Evolutionary conservation across 1,140 invertebrate species (phyloP).

Genomic region (Octopus bimaculoides): DNA sequence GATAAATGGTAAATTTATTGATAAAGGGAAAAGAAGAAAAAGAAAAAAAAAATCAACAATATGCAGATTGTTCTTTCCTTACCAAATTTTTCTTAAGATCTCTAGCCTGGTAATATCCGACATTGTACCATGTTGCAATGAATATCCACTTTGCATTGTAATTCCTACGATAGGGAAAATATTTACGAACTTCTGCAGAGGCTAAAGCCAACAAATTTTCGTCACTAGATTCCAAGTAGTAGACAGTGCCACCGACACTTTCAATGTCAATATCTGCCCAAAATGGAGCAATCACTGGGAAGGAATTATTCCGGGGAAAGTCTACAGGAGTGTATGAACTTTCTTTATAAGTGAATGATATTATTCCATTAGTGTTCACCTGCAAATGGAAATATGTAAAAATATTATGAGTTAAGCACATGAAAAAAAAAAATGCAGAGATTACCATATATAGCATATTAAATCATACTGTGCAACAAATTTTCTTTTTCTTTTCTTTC

Average conservation of each 20-base stretch:
- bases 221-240: conserved; percentile 28
- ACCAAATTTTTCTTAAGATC: conserved; percentile 27
- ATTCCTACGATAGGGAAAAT: conserved; percentile 25
- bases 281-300: conserved; percentile 34
- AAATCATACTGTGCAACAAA: no score
- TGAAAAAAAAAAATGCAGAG: no score
- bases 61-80: not conserved
- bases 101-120: conserved; percentile 38
- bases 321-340: conserved; percentile 31
- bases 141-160: conserved; percentile 42
- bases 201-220: conserved; percentile 21
- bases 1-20: no score
- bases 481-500: no score
- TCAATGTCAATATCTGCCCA: conserved; percentile 41
- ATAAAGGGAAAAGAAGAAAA: not conserved
- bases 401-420: no score
- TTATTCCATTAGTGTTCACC: conserved; percentile 46
- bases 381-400: conserved; percentile 17
- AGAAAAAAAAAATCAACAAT: not conserved
- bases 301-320: conserved; percentile 30
- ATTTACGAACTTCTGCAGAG: conserved; percentile 27
- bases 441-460: no score
- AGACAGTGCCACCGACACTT: conserved; percentile 28
- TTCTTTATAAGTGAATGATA: conserved; percentile 36
- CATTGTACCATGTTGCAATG: conserved; percentile 40